phyloP scores from a whole-genome alignment of 37 sponge, comb jelly and placozoan species.

The Haliclona indistincta region DNA sequence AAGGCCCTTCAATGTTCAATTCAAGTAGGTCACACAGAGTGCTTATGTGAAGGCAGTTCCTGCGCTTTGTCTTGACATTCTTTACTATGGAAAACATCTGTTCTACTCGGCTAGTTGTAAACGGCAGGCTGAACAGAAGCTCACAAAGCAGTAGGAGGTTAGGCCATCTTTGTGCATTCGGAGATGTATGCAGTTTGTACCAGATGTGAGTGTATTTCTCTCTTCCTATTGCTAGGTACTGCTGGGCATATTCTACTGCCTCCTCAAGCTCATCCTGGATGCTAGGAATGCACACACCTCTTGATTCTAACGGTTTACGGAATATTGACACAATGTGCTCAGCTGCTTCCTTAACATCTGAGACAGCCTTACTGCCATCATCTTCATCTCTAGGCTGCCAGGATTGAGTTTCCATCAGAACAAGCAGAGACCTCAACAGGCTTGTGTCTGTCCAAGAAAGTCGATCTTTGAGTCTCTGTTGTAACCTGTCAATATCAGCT shows the following conservation, averaged over 20 bases:
- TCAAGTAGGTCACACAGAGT: constrained; percentile 61
- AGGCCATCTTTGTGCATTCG: constrained; percentile 51
- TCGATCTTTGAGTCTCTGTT: constrained; percentile 33
- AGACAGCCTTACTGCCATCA: constrained; percentile 11
- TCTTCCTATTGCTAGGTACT: too few species aligned
- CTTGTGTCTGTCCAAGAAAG: constrained; percentile 51
- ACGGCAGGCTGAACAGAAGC: constrained; percentile 59
- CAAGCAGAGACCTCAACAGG: constrained; percentile 36
- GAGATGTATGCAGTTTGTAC: constrained; percentile 57
- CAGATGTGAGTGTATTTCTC: too few species aligned
- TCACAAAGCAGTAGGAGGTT: constrained; percentile 43
- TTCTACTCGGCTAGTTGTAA: constrained; percentile 56
- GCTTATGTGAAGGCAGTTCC: constrained; percentile 15
- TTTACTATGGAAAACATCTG: constrained; percentile 46
- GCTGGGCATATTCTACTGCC: constrained; percentile 29
- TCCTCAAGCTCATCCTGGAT: constrained; percentile 56
- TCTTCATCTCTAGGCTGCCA: constrained; percentile 10
- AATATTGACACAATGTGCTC: constrained; percentile 42
- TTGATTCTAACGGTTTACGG: constrained; percentile 54
- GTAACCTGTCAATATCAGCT: constrained; percentile 28
- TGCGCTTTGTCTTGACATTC: constrained; percentile 35
- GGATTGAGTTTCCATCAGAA: constrained; percentile 47
- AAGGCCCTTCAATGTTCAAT: constrained; percentile 59
- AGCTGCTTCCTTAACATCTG: constrained; percentile 35
- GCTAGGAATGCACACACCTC: constrained; percentile 11